Evolutionary conservation across 2,888 invertebrate species (phyloP), one percentile per base, ranked within the genome.

Genomic region (Plebejus melissa): DNA sequence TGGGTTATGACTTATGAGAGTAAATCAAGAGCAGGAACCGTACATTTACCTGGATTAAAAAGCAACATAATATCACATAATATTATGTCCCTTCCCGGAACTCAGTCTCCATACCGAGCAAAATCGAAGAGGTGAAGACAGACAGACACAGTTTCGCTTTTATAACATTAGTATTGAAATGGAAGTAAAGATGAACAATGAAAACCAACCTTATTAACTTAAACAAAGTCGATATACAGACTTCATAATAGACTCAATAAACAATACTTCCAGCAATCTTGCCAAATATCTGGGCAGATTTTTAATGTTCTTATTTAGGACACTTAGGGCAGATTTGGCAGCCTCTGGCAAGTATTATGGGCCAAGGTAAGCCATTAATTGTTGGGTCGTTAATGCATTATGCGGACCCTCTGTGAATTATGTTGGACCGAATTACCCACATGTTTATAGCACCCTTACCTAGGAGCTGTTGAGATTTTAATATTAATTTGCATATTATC

Each of bases 281-380:
- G 65, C 32, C 65, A 65, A 65, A 65, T 65, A 32, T 13, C 32
- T 65, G 32, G 11, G 1, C 13, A 32, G 65, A 36, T 65, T 16
- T 65, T 65, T 65, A 36, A 36, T 65, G 65, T 65, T 65, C 36
- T 65, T 65, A 65, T 36, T 65, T 65, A 65, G 65, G 65, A 65
- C 65, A 36, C 65, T 65, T 36, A 16, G 32, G 65, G 65, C 13
- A 5, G 32, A 32, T 65, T 65, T 65, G 65, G 65, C 65, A 36
- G 65, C 32, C 13, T 32, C 65, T 5, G 32, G 65, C 13, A 32
- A 65, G 32, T 32, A 65, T 36, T 65, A 65, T 65, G 65, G 22
- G 65, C 65, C 65, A 65, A 65, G 65, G 65, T 65, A 13, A 65
- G 11, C 65, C 65, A 65, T 65, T 36, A 32, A 65, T 65, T 65